These are phyloP conservation scores for Pogonomyrmex californicus DNA, from an alignment of 1,140 invertebrate genomes.

Conservation along the genomic window DNA sequence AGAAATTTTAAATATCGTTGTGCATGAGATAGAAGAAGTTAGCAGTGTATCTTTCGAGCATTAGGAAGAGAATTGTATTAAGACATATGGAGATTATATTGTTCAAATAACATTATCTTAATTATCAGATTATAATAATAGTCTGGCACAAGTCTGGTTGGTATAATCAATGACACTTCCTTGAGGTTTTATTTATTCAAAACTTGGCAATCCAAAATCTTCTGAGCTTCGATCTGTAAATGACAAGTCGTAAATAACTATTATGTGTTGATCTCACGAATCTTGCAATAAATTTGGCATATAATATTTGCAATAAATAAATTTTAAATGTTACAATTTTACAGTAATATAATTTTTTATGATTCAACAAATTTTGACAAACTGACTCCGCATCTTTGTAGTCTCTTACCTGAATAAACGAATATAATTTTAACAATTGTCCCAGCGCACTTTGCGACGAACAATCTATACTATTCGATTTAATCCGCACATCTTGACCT, in stretches of 20 bases:
- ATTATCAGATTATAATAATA: neutral
- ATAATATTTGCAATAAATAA: neutral
- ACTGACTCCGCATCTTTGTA: neutral
- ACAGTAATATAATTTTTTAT: neutral
- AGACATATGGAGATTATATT: neutral
- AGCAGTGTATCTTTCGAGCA: neutral
- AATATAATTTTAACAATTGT: conserved; percentile 76
- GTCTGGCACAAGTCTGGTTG: neutral
- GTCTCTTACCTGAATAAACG: conserved; percentile 75
- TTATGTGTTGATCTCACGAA: neutral
- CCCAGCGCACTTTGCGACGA: conserved; percentile 50
- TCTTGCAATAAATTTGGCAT: neutral
- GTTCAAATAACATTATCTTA: conserved; percentile 34
- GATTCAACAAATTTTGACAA: neutral
- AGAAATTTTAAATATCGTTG: neutral
- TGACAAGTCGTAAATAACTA: neutral
- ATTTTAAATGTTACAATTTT: neutral
- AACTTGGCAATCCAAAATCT: conserved; percentile 71
- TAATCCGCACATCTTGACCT: conserved; percentile 67
- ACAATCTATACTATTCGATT: conserved; percentile 53
- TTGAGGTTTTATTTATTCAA: conserved; percentile 64
- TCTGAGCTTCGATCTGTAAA: conserved; percentile 73
- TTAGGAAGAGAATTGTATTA: neutral
- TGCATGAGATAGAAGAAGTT: neutral
- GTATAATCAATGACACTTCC: neutral